Conservation (phyloP, 2,888 invertebrate genomes). For the Chrysina gloriosa region DNA sequence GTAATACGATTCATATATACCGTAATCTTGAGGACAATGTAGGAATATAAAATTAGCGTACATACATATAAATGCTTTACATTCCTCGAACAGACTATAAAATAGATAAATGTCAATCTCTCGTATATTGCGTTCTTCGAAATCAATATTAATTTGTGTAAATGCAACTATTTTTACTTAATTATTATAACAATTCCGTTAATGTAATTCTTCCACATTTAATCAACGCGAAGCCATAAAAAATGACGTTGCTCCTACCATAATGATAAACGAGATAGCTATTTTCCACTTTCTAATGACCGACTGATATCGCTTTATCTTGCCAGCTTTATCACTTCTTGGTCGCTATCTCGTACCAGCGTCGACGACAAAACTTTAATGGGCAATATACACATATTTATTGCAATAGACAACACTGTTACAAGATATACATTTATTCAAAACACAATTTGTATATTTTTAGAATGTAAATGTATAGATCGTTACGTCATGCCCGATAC, state of each 20-base stretch:
- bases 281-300: too few relatives aligned
- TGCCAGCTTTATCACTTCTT: too few relatives aligned
- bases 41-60: neutral
- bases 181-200: neutral
- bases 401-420: neutral
- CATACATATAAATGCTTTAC: too few relatives aligned
- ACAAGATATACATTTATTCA: constrained; percentile 1
- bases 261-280: too few relatives aligned
- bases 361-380: neutral
- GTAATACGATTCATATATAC: too few relatives aligned
- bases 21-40: too few relatives aligned
- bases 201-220: neutral
- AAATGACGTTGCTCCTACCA: too few relatives aligned
- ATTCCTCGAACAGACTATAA: too few relatives aligned
- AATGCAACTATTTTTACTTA: neutral
- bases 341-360: neutral
- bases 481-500: constrained; percentile 21
- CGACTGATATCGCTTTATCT: too few relatives aligned
- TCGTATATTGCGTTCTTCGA: too few relatives aligned
- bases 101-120: too few relatives aligned
- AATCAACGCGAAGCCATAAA: too few relatives aligned
- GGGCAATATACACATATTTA: constrained; percentile 2
- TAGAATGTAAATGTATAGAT: constrained; percentile 22
- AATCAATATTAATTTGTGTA: neutral
- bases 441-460: constrained; percentile 21